These are phyloP conservation scores for Furnarius figulus DNA, from an alignment of 2,113 vertebrate genomes.

Conservation along the genomic window DNA sequence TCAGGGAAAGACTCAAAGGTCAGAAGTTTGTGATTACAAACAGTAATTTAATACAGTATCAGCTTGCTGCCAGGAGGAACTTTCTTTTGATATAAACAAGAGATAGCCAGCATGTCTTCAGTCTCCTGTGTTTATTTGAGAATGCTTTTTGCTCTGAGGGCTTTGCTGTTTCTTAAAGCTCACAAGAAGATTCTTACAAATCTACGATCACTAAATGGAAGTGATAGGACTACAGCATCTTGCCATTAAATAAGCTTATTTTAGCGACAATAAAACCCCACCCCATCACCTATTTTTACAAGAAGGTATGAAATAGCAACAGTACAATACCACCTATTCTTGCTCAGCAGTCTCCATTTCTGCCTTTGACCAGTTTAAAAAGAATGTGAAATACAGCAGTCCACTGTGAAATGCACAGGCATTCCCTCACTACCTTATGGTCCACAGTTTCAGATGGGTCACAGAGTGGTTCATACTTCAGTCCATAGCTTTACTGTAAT, in stretches of 20 bases:
- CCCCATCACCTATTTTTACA: conserved; percentile 11
- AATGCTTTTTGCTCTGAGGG: background rate
- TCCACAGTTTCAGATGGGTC: background rate
- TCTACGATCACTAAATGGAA: background rate
- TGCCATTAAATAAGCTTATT: background rate
- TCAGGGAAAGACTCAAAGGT: background rate
- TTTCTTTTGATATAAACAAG: background rate
- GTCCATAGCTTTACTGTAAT: background rate
- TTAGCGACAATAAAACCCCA: background rate
- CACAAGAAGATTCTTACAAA: background rate
- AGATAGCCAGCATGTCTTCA: background rate
- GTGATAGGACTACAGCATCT: background rate
- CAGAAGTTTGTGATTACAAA: background rate
- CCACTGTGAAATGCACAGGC: background rate
- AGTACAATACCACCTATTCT: background rate
- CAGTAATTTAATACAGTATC: background rate
- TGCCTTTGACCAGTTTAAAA: background rate
- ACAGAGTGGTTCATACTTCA: background rate
- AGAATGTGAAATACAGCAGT: background rate
- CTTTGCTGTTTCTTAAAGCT: background rate
- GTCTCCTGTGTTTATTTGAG: background rate
- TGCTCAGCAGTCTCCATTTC: background rate
- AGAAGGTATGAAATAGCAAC: background rate
- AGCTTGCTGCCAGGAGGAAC: background rate
- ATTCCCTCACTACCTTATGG: background rate